phyloP scores from a whole-genome alignment of 2,888 invertebrate species.

The Stegana nigrithorax region DNA sequence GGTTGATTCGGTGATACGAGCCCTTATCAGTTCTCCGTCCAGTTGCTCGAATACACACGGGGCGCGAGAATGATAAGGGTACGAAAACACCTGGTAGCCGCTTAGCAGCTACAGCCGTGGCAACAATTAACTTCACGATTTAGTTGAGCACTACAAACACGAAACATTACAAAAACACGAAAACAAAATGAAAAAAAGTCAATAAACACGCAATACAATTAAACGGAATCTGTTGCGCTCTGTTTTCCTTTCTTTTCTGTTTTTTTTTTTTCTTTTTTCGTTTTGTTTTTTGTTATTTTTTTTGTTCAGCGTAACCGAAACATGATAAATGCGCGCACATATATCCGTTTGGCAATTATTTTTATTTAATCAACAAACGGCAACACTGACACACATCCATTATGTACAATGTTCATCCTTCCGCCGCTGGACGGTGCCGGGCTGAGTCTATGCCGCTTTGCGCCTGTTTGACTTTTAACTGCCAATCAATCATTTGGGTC shows the following conservation, averaged over 20 bases:
- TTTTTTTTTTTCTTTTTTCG: no score
- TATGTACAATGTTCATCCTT: constrained; percentile 13
- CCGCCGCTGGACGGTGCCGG: constrained; percentile 32
- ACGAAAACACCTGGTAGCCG: constrained; percentile 69
- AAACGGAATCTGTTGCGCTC: neutral
- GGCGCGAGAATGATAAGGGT: constrained; percentile 97
- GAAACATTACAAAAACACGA: constrained; percentile 3
- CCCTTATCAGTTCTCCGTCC: constrained; percentile 99
- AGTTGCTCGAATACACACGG: constrained; percentile 85
- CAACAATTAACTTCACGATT: constrained; percentile 12
- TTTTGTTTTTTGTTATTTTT: no score
- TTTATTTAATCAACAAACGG: constrained; percentile 26
- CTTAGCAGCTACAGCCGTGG: neutral
- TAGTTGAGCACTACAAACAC: no score
- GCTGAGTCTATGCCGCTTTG: constrained; percentile 17
- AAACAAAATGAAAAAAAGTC: neutral
- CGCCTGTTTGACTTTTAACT: constrained; percentile 39
- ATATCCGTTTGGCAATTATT: constrained; percentile 23
- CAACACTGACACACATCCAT: constrained; percentile 1
- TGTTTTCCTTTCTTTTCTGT: no score
- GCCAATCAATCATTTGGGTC: constrained; percentile 50
- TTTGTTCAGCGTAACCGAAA: no score
- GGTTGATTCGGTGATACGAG: constrained; percentile 74
- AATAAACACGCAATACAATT: neutral
- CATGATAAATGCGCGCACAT: constrained; percentile 15